Conservation (phyloP, 2,797 vertebrate species). For the Pangasius sanitwongsei region DNA sequence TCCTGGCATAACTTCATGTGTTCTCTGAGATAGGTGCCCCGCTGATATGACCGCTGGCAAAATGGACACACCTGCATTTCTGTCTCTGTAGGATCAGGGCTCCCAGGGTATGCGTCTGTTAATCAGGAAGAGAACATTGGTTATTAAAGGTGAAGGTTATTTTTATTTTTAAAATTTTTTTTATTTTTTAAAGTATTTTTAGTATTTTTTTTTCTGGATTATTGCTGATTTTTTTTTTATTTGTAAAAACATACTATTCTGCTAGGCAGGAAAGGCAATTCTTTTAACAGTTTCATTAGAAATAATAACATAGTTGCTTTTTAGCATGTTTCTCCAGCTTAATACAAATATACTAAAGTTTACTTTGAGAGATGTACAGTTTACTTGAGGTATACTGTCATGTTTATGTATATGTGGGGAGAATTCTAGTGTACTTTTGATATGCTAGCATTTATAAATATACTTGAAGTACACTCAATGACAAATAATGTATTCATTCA, state of each 20-base stretch:
- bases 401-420: too few relatives aligned
- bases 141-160: neutral
- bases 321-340: neutral
- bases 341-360: too few relatives aligned
- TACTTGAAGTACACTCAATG: neutral
- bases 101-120: slow-evolving; percentile 60
- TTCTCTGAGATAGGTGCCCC: slow-evolving; percentile 71
- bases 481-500: neutral
- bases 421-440: neutral
- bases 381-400: neutral
- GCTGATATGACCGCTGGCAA: slow-evolving; percentile 73
- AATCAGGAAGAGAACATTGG: neutral
- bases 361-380: neutral
- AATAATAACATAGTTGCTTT: neutral
- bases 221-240: neutral
- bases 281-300: neutral
- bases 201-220: neutral
- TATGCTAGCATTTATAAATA: neutral
- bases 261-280: neutral
- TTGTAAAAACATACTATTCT: neutral
- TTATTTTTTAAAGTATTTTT: neutral
- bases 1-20: slow-evolving; percentile 79
- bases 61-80: slow-evolving; percentile 74
- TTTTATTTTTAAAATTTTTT: neutral
- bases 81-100: slow-evolving; percentile 53